These are phyloP conservation scores for Machimus rusticus DNA, from an alignment of 2,888 invertebrate genomes.

Conservation along the genomic window DNA sequence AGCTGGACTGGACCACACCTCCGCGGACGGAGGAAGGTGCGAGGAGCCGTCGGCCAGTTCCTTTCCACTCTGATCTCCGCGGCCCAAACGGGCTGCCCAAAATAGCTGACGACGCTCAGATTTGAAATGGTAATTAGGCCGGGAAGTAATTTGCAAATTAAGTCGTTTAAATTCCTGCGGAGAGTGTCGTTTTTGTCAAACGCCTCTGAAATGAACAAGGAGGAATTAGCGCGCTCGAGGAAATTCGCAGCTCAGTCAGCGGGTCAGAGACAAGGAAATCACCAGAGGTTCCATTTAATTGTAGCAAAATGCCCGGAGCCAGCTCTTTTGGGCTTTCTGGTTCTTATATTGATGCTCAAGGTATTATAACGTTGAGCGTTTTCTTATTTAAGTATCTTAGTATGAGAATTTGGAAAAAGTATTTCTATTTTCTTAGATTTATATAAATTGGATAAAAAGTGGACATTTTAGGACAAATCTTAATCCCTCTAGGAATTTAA, in stretches of 20 bases:
- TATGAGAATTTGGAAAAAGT: too few relatives aligned
- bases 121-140: constrained; percentile 38
- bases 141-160: constrained; percentile 32
- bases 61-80: not conserved
- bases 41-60: not conserved
- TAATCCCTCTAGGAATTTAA: too few relatives aligned
- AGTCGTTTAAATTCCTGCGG: constrained; percentile 32
- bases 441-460: not conserved
- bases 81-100: not conserved
- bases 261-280: not conserved
- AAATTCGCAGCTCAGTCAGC: not conserved
- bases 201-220: not conserved
- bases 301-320: not conserved
- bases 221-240: not conserved
- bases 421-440: not conserved
- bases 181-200: not conserved
- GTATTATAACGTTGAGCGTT: not conserved
- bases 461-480: not conserved
- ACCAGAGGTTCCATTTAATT: not conserved
- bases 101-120: constrained; percentile 8
- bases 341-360: not conserved
- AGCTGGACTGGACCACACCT: not conserved
- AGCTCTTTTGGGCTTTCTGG: not conserved
- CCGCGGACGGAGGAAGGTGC: not conserved
- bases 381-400: not conserved